phyloP scores from a whole-genome alignment of 2,888 invertebrate genomes.

The Stenodera caucasica region DNA sequence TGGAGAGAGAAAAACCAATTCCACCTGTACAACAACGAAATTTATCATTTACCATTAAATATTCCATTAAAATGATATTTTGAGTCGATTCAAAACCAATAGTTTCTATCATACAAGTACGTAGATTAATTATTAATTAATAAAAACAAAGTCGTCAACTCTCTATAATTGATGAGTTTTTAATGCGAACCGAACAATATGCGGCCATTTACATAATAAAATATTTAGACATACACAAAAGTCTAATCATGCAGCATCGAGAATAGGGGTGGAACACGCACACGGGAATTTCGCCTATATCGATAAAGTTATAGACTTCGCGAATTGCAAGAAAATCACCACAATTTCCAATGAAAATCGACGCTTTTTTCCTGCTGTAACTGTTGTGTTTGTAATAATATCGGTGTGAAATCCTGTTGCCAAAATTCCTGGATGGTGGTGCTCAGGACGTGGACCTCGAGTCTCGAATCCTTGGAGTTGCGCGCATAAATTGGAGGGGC shows the following conservation, averaged over 20 bases:
- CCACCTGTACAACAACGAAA: not conserved
- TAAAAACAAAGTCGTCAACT: not conserved
- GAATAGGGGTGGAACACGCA: too few species aligned
- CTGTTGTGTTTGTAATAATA: too few species aligned
- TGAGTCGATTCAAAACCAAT: not conserved
- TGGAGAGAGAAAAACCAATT: not conserved
- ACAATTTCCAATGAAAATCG: too few species aligned
- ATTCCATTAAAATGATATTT: too few species aligned
- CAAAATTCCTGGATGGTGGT: not conserved
- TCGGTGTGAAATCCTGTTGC: not conserved
- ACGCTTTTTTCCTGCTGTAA: too few species aligned
- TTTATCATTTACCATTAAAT: too few species aligned
- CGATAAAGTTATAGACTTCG: too few species aligned
- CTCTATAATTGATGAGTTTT: constrained; percentile 5
- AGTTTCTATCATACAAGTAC: not conserved
- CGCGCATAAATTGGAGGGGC: constrained; percentile 24
- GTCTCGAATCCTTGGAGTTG: constrained; percentile 23
- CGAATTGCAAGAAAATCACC: too few species aligned
- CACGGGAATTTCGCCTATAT: not conserved
- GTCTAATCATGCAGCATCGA: not conserved
- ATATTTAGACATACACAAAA: not conserved
- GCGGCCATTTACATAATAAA: constrained; percentile 4
- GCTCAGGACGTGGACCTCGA: constrained; percentile 21
- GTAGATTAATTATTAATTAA: not conserved
- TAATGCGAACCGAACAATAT: constrained; percentile 3